Conservation (phyloP, 2,888 invertebrate genomes). For the Liodrosophila aerea region DNA sequence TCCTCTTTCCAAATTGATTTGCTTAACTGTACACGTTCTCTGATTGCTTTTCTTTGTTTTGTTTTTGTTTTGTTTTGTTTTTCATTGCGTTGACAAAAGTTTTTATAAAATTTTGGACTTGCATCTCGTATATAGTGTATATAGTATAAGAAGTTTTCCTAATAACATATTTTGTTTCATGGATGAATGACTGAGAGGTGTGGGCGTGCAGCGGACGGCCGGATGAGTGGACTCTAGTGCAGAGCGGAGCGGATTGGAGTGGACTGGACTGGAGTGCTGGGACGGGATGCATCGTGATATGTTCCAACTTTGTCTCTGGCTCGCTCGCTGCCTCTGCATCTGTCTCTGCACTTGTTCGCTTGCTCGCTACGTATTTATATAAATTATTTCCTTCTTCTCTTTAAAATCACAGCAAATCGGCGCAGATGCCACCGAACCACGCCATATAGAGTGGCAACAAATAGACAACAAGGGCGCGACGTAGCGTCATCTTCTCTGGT, state of each 20-base stretch:
- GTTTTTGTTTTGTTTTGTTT: slow-evolving; percentile 42
- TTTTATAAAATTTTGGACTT: slow-evolving; percentile 77
- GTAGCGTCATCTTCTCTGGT: slow-evolving; percentile 70
- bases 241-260: no score
- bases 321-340: not conserved
- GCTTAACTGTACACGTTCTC: no score
- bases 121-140: slow-evolving; percentile 57
- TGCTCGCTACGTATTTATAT: slow-evolving; percentile 36
- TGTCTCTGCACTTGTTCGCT: slow-evolving; percentile 49
- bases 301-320: slow-evolving; percentile 14
- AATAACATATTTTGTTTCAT: slow-evolving; percentile 74
- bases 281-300: slow-evolving; percentile 20
- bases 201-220: slow-evolving; percentile 54
- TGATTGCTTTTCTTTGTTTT: not conserved
- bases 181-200: slow-evolving; percentile 73
- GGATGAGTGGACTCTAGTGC: no score
- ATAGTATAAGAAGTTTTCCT: slow-evolving; percentile 42
- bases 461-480: slow-evolving; percentile 86
- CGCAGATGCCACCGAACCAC: slow-evolving; percentile 91
- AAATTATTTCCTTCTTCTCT: not conserved
- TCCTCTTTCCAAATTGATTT: not conserved
- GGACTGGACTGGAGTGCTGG: no score
- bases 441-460: slow-evolving; percentile 91
- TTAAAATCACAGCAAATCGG: slow-evolving; percentile 90
- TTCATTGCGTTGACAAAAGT: slow-evolving; percentile 72